phyloP scores from a whole-genome alignment of 2,888 invertebrate species.

The Pachliopta kotzebuea region DNA sequence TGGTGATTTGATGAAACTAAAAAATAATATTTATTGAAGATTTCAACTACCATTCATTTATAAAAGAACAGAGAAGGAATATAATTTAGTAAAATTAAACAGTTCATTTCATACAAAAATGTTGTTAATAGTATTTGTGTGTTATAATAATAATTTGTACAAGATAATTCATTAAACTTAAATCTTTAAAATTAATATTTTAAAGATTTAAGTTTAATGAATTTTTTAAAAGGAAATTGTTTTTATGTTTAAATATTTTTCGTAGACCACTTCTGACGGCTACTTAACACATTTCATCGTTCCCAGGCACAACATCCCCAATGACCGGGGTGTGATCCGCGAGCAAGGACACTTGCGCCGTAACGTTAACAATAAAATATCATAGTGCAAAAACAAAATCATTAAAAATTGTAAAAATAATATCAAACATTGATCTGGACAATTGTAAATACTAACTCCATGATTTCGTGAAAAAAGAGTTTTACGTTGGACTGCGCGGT shows the following conservation, averaged over 20 bases:
- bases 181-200: too few species aligned
- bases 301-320: conserved; percentile 59
- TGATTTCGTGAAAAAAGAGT: conserved; percentile 23
- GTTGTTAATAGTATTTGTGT: too few species aligned
- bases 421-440: neutral
- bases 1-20: too few species aligned
- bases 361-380: conserved; percentile 63
- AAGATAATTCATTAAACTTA: too few species aligned
- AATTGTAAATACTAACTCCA: conserved; percentile 9
- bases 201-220: too few species aligned
- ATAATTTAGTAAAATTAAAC: too few species aligned
- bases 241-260: neutral
- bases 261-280: neutral
- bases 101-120: too few species aligned
- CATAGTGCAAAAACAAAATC: conserved; percentile 50
- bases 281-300: conserved; percentile 34
- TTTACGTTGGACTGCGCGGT: conserved; percentile 26
- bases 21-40: too few species aligned
- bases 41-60: too few species aligned
- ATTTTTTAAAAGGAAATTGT: neutral
- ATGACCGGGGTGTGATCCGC: conserved; percentile 71
- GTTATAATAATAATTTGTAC: too few species aligned
- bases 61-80: too few species aligned
- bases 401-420: conserved; percentile 32
- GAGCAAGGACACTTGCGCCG: conserved; percentile 54